Evolutionary conservation across 2,797 vertebrate species (phyloP), one percentile per base, ranked within the genome.

Genomic region (Myotis daubentonii): DNA sequence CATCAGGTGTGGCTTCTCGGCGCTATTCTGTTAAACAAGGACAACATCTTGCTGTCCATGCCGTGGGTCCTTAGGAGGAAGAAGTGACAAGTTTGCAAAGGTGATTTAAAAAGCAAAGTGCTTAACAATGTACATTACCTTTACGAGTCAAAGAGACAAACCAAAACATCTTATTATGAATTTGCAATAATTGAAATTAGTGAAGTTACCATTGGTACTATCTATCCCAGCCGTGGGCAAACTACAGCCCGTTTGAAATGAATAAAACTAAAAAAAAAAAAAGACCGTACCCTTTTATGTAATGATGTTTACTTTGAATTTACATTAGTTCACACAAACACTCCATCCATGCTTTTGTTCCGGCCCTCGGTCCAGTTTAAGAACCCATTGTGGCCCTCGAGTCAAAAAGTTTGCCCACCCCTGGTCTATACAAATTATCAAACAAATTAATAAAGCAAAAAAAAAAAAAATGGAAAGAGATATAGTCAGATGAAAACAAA

Each of bases 401-500:
- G 36, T 36, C 36, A 36, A 36, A 36, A 36, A 36, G 36, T 36
- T 36, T 36, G 36, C 36, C 36, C 36, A 36, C 36, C 36, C 36
- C 36, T 36, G 36, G 8, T 76, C 41, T 87, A 84, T 51, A 83
- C 30, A 92, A 92, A 94, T 60, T 65, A 90, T 75, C 72, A 92
- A 95, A 85, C 66, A 95, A 95, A 81, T 92, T 74, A 89, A 86
- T 55, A 92, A 84, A 87, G 49, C 74, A 41, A 41, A 41, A 41
- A 96, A 41, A 41, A 96, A 94, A 95, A 87, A 94, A 53, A 70
- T 9, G 74, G 41, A 57, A 94, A 76, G 53, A 89, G 79, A 74
- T 47, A 88, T 60, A 84, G 80, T 76, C 55, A 62, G n/a, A 84
- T 80, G 38, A 96, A 92, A 95, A 81, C 30, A 85, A 95, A 85